Evolutionary conservation across 2,113 vertebrate genomes (phyloP).

Genomic region (Vanacampus margaritifer): DNA sequence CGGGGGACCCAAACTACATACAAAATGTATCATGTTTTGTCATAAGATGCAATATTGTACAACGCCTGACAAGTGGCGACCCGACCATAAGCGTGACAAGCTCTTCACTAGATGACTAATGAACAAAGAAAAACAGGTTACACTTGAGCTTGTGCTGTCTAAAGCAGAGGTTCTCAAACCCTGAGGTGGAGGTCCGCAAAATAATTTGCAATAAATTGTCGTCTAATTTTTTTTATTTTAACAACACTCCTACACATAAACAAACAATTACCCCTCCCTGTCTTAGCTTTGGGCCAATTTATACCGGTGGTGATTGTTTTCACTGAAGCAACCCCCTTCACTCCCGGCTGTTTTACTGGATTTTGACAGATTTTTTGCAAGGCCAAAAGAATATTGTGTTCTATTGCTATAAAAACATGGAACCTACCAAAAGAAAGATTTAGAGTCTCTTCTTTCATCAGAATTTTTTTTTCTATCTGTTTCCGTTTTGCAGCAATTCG

Average conservation of each 20-base stretch:
- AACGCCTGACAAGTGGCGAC: neutral
- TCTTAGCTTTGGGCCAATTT: no score
- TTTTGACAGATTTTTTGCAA: no score
- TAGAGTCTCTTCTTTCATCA: no score
- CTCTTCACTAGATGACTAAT: neutral
- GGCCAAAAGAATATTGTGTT: no score
- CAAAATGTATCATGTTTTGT: neutral
- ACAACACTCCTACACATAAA: neutral
- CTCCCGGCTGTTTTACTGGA: no score
- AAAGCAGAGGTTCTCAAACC: neutral
- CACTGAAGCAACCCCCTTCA: no score
- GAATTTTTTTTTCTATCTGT: no score
- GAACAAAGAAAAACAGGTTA: neutral
- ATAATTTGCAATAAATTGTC: neutral
- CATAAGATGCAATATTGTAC: neutral
- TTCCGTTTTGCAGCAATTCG: no score
- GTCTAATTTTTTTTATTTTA: neutral
- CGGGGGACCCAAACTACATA: neutral
- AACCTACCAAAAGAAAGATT: no score
- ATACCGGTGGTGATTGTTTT: no score
- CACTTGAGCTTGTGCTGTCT: conserved; percentile 32
- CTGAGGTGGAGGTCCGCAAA: neutral
- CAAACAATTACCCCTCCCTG: no score
- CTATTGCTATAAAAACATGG: no score
- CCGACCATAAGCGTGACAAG: neutral